Percentiles rank a stretch among this genome's conserved stretches.
phyloP scores from a whole-genome alignment of 2,113 vertebrate genomes.

The Rhagologus leucostigma region DNA sequence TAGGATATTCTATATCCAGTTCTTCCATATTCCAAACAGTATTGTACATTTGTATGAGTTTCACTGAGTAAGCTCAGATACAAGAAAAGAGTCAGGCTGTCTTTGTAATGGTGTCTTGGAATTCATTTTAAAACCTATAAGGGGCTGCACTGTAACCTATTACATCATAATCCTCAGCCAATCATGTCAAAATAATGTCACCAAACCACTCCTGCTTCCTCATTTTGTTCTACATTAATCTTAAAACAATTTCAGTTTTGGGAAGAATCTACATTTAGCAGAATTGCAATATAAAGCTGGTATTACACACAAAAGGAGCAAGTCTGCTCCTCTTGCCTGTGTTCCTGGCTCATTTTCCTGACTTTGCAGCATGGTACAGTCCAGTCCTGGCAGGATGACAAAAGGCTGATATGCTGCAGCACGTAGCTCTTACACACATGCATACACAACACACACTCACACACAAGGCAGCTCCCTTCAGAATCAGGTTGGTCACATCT shows the following conservation, averaged over 20 bases:
- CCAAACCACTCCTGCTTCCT: constrained; percentile 86
- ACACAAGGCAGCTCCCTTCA: constrained; percentile 67
- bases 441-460: background rate
- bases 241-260: constrained; percentile 58
- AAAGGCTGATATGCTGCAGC: constrained; percentile 85
- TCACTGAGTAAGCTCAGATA: constrained; percentile 71
- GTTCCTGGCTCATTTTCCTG: constrained; percentile 54
- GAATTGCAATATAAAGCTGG: background rate
- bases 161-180: constrained; percentile 97
- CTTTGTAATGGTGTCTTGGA: constrained; percentile 81
- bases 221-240: constrained; percentile 78
- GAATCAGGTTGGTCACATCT: constrained; percentile 65
- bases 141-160: constrained; percentile 91
- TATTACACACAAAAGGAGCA: constrained; percentile 40
- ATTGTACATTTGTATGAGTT: constrained; percentile 78
- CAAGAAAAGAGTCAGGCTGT: constrained; percentile 71
- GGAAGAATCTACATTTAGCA: constrained; percentile 20
- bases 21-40: constrained; percentile 77
- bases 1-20: constrained; percentile 78
- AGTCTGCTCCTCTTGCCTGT: background rate
- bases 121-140: constrained; percentile 86
- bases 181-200: constrained; percentile 88
- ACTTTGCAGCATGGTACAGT: constrained; percentile 77
- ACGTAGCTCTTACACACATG: constrained; percentile 67
- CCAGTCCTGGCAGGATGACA: constrained; percentile 85